Evolutionary conservation across 2,888 invertebrate genomes (phyloP).

Genomic region (Scaptomyza cyrtandrae): DNA sequence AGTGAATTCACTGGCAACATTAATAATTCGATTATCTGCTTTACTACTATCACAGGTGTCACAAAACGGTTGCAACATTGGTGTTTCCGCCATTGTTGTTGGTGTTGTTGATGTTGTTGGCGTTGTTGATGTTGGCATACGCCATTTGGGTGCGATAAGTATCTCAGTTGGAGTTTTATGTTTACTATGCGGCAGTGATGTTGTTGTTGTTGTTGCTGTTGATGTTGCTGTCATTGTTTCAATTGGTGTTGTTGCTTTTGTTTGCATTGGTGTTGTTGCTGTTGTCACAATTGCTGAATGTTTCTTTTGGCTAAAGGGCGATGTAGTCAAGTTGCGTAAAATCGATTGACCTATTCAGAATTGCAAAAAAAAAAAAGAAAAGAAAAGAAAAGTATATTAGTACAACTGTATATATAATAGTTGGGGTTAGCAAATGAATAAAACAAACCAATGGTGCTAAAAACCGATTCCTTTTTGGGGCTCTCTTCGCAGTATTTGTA

Average conservation of each 20-base stretch:
- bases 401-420: no score
- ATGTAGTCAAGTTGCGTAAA: constrained; percentile 83
- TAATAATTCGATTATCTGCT: constrained; percentile 27
- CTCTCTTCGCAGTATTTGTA: constrained; percentile 76
- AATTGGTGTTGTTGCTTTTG: constrained; percentile 33
- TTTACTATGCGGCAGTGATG: constrained; percentile 48
- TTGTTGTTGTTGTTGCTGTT: constrained; percentile 36
- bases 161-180: constrained; percentile 41
- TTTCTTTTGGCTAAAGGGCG: constrained; percentile 84
- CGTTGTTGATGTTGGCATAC: constrained; percentile 38
- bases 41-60: constrained; percentile 70
- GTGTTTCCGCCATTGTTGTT: not conserved
- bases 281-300: constrained; percentile 51
- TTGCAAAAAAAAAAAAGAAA: not conserved
- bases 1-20: constrained; percentile 29
- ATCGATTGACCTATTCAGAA: constrained; percentile 81
- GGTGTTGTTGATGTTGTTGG: constrained; percentile 18
- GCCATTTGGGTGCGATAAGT: constrained; percentile 54
- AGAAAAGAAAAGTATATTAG: no score
- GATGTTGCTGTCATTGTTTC: constrained; percentile 47
- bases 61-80: constrained; percentile 25
- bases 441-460: constrained; percentile 82
- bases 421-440: no score
- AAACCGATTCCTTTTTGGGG: constrained; percentile 83
- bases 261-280: constrained; percentile 32